A percentile compares a stretch with the other conserved stretches of the same genome.
Evolutionary conservation across 2,797 vertebrate genomes (phyloP).

Genomic region (Platalea minor): DNA sequence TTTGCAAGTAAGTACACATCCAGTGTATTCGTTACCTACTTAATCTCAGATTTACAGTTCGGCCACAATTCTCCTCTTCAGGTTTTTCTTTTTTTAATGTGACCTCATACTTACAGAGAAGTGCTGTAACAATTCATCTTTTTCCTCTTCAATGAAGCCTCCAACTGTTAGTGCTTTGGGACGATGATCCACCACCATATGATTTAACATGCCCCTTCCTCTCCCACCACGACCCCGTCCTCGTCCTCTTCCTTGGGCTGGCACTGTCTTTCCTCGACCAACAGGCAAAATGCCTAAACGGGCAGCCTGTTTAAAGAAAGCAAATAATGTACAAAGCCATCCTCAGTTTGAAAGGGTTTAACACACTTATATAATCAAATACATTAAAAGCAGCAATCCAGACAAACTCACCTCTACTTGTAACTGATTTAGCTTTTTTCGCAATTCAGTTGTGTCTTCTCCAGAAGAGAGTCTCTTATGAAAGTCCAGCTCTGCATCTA

Average conservation of each 20-base stretch:
- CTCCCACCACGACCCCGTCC: slow-evolving; percentile 86
- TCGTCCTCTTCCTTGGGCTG: slow-evolving; percentile 77
- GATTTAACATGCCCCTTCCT: slow-evolving; percentile 81
- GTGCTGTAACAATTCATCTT: slow-evolving; percentile 92
- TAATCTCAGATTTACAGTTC: not conserved
- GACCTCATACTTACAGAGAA: slow-evolving; percentile 85
- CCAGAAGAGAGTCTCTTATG: slow-evolving; percentile 93
- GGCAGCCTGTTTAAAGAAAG: slow-evolving; percentile 80
- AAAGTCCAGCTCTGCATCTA: slow-evolving; percentile 95
- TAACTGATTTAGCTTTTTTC: slow-evolving; percentile 90
- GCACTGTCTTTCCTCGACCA: slow-evolving; percentile 73
- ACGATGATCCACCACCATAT: slow-evolving; percentile 95
- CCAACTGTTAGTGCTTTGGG: slow-evolving; percentile 87
- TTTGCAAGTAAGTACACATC: not conserved
- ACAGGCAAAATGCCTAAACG: slow-evolving; percentile 87
- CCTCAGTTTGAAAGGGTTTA: not conserved
- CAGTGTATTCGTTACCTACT: not conserved
- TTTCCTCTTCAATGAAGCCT: slow-evolving; percentile 90
- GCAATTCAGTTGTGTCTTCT: slow-evolving; percentile 95
- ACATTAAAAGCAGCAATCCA: rapidly evolving
- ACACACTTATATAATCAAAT: rapidly evolving
- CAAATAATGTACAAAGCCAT: not conserved
- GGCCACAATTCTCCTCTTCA: not conserved
- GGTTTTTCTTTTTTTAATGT: not conserved
- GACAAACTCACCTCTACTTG: slow-evolving; percentile 88